Conservation (phyloP, 2,888 invertebrate genomes). For the Sinelater perroti region DNA sequence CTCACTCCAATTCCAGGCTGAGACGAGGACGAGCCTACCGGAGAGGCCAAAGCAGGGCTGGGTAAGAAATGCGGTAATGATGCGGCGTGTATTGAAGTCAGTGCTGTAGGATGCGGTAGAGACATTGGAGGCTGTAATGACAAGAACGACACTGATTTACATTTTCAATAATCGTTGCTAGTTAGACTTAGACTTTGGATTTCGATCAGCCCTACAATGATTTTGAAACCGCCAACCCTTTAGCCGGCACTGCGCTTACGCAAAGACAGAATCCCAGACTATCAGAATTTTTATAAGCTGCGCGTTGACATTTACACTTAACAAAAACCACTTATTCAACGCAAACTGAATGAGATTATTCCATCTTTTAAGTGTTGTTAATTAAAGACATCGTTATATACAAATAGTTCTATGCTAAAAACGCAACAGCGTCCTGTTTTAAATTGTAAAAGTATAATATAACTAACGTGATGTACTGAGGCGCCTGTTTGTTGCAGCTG, state of each 20-base stretch:
- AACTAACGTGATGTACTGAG: conserved; percentile 67
- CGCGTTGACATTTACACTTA: too few relatives aligned
- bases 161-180: too few relatives aligned
- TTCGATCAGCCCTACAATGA: too few relatives aligned
- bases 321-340: too few relatives aligned
- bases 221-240: too few relatives aligned
- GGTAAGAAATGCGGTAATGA: conserved; percentile 87
- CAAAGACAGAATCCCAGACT: conserved; percentile 49
- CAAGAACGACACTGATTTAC: too few relatives aligned
- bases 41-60: conserved; percentile 92
- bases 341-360: too few relatives aligned
- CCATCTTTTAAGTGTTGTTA: too few relatives aligned
- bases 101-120: conserved; percentile 67
- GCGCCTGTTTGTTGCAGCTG: conserved; percentile 64
- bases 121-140: conserved; percentile 46
- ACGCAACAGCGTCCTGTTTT: conserved; percentile 6
- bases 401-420: background rate
- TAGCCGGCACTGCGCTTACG: too few relatives aligned
- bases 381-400: too few relatives aligned
- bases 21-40: conserved; percentile 80
- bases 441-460: conserved; percentile 29
- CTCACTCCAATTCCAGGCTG: conserved; percentile 74
- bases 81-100: conserved; percentile 77
- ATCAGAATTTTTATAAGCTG: conserved; percentile 43
- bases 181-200: too few relatives aligned